Conservation (phyloP, 2,113 vertebrate genomes). For the Ptilonorhynchus violaceus region DNA sequence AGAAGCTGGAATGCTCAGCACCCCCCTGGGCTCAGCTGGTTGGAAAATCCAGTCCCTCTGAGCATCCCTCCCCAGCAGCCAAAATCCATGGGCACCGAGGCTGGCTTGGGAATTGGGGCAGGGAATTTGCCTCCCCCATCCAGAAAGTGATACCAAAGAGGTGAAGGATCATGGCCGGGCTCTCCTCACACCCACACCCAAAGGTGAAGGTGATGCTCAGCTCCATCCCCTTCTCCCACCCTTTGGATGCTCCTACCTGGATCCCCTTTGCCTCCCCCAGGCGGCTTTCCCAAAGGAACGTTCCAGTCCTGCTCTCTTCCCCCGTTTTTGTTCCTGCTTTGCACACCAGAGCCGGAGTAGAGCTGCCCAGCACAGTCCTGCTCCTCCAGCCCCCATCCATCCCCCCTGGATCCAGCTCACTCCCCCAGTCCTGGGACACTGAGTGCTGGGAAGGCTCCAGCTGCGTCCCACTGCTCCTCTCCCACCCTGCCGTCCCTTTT, state of each 20-base stretch:
- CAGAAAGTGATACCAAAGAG: neutral
- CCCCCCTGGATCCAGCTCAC: fast-evolving
- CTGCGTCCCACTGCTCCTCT: neutral
- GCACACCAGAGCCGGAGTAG: neutral
- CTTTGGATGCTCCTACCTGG: neutral
- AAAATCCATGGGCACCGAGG: neutral
- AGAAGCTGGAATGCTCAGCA: neutral
- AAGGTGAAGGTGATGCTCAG: neutral
- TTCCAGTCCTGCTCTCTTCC: no score
- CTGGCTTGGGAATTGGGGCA: neutral
- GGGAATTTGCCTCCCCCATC: neutral
- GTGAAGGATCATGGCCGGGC: no score
- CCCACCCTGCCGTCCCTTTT: neutral
- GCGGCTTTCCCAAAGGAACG: fast-evolving
- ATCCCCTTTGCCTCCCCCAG: neutral
- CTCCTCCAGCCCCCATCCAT: neutral
- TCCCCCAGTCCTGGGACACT: neutral
- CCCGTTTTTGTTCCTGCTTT: neutral
- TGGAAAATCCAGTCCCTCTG: neutral
- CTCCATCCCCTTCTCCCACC: neutral
- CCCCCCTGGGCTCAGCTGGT: fast-evolving
- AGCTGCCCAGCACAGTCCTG: neutral
- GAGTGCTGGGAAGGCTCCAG: neutral
- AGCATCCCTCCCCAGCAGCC: neutral
- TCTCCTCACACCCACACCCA: neutral